Evolutionary conservation across 2,888 invertebrate species (phyloP).

Genomic region (Andrena bucephala): DNA sequence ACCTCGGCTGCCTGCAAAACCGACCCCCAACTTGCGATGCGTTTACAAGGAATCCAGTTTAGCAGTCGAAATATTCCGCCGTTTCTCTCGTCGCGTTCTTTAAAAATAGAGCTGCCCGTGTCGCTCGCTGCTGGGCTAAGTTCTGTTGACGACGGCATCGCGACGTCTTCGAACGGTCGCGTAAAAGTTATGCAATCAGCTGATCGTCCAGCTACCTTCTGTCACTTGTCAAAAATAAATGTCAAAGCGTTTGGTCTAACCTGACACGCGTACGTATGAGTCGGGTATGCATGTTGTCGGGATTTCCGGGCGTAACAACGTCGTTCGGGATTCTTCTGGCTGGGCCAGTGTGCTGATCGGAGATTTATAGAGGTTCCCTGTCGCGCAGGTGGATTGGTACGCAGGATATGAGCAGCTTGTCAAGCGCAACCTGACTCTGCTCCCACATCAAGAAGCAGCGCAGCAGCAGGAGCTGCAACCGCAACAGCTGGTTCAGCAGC

Average conservation of each 20-base stretch:
- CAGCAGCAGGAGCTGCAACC: constrained; percentile 76
- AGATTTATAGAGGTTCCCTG: constrained; percentile 58
- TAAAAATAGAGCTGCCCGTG: constrained; percentile 74
- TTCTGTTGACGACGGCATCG: constrained; percentile 57
- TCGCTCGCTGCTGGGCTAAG: constrained; percentile 54
- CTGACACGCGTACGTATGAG: constrained; percentile 65
- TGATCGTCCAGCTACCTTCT: constrained; percentile 82
- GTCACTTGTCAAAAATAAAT: constrained; percentile 85
- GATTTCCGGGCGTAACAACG: constrained; percentile 14
- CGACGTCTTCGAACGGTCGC: constrained; percentile 67
- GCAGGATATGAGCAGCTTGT: constrained; percentile 85
- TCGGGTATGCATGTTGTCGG: constrained; percentile 42
- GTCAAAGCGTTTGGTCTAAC: constrained; percentile 78
- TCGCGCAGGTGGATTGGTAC: constrained; percentile 84
- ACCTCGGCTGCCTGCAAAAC: constrained; percentile 41
- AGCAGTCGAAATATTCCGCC: constrained; percentile 70
- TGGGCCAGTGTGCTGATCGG: constrained; percentile 10
- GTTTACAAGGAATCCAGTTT: constrained; percentile 71
- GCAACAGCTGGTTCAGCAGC: constrained; percentile 75
- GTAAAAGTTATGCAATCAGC: constrained; percentile 85
- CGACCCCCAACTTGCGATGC: constrained; percentile 61
- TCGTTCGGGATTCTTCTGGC: not conserved
- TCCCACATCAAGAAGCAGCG: constrained; percentile 82
- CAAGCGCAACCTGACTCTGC: constrained; percentile 85
- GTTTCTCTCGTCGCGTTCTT: constrained; percentile 63